Percentiles rank a stretch among this genome's conserved stretches.
Conservation (phyloP, 1,140 invertebrate genomes). For the Arctopsyche grandis region DNA sequence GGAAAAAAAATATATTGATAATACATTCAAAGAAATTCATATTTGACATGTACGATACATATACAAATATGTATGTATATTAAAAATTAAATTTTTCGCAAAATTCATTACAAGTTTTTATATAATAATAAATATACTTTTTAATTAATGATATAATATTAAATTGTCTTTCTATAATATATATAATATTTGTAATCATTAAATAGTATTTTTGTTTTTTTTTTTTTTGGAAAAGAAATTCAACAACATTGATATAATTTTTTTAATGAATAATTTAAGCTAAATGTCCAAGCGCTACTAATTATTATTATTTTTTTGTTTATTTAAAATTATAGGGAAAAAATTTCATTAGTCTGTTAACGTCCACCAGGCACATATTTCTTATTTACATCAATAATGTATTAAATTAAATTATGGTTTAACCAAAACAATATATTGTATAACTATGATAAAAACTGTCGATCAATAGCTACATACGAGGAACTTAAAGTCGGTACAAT, state of each 20-base stretch:
- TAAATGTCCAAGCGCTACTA: background rate
- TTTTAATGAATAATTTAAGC: background rate
- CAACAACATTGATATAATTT: conserved; percentile 26
- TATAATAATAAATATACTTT: background rate
- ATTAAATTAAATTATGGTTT: conserved; percentile 6
- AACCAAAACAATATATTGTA: background rate
- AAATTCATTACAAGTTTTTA: too few species aligned
- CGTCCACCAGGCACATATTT: conserved; percentile 34
- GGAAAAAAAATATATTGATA: background rate
- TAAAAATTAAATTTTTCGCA: background rate
- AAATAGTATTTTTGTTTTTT: too few species aligned
- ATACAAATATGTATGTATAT: background rate
- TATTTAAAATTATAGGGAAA: background rate
- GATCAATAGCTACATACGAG: too few species aligned
- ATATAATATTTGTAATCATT: background rate
- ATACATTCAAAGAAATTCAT: background rate
- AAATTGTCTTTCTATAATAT: conserved; percentile 11
- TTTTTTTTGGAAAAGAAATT: conserved; percentile 9
- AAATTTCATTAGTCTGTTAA: background rate
- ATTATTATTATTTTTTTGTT: background rate
- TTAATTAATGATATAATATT: background rate
- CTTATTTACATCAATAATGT: conserved; percentile 9
- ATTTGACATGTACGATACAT: background rate
- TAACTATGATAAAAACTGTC: too few species aligned
- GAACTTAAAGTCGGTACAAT: too few species aligned